Conservation (phyloP, 2,113 vertebrate species). For the Lucifuga dentata region DNA sequence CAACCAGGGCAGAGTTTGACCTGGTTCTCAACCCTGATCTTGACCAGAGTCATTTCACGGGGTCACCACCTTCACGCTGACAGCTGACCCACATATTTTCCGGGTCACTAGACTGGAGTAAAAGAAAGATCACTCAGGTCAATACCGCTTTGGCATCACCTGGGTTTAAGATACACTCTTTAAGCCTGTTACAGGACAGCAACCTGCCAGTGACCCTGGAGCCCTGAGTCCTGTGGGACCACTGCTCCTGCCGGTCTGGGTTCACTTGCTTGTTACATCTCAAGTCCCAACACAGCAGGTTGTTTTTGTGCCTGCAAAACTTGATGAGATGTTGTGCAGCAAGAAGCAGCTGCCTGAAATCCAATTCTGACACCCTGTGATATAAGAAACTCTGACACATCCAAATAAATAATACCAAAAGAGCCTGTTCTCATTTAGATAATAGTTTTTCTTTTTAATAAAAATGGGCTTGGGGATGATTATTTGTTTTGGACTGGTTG, state of each 20-base stretch:
- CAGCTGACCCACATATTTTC: constrained; percentile 54
- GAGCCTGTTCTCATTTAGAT: no score
- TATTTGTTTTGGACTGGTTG: no score
- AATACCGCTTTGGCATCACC: constrained; percentile 31
- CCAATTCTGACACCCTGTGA: no score
- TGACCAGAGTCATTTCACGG: constrained; percentile 44
- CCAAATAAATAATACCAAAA: no score
- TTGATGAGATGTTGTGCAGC: no score
- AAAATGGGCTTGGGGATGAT: no score
- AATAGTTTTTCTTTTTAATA: no score
- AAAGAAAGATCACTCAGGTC: constrained; percentile 37
- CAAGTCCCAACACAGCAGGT: no score
- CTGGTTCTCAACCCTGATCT: constrained; percentile 56
- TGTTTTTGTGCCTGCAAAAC: no score
- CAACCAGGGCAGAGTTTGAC: constrained; percentile 18
- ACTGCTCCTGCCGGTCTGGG: constrained; percentile 1
- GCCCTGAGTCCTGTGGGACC: constrained; percentile 16
- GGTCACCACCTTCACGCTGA: constrained; percentile 39
- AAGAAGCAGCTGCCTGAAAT: no score
- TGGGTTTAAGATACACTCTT: constrained; percentile 21
- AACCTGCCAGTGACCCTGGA: constrained; percentile 40
- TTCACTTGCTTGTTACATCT: no score
- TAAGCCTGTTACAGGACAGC: constrained; percentile 32
- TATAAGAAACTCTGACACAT: no score
- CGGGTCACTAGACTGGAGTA: constrained; percentile 31